phyloP scores from a whole-genome alignment of 2,888 invertebrate genomes.

The Ptilodon capucinus region DNA sequence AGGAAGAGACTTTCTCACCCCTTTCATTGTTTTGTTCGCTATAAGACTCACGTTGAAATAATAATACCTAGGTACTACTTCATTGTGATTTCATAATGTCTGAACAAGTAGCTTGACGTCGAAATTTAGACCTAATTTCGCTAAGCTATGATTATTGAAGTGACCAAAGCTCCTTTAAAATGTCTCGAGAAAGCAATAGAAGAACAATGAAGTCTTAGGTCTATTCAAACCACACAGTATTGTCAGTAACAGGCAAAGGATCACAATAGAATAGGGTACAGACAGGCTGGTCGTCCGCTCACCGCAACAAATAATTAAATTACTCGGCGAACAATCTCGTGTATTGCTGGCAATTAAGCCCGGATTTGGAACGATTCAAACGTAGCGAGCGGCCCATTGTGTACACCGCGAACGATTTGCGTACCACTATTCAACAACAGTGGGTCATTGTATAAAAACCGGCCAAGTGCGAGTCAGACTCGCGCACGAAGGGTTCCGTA shows the following conservation, averaged over 20 bases:
- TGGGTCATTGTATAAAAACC: too few relatives aligned
- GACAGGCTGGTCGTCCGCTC: conserved; percentile 13
- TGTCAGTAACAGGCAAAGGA: background rate
- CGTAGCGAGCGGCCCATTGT: conserved; percentile 20
- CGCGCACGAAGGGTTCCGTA: too few relatives aligned
- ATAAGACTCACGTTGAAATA: too few relatives aligned
- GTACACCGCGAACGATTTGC: background rate
- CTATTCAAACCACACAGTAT: background rate
- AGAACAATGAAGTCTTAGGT: background rate
- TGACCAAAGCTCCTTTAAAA: background rate
- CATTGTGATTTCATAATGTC: too few relatives aligned
- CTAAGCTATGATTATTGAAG: too few relatives aligned
- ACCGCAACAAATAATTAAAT: conserved; percentile 39
- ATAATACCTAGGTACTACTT: too few relatives aligned
- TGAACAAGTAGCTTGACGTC: too few relatives aligned
- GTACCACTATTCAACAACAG: background rate
- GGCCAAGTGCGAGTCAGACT: too few relatives aligned
- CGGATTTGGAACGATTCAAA: conserved; percentile 18
- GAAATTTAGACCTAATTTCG: too few relatives aligned
- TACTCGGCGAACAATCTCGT: conserved; percentile 30
- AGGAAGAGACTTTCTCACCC: too few relatives aligned
- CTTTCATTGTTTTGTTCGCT: too few relatives aligned
- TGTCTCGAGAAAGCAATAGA: background rate
- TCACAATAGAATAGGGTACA: background rate
- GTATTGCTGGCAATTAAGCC: conserved; percentile 32